A percentile compares a stretch with the other conserved stretches of the same genome.
Evolutionary conservation across 2,113 vertebrate genomes (phyloP).

Genomic region (Pagrus major): DNA sequence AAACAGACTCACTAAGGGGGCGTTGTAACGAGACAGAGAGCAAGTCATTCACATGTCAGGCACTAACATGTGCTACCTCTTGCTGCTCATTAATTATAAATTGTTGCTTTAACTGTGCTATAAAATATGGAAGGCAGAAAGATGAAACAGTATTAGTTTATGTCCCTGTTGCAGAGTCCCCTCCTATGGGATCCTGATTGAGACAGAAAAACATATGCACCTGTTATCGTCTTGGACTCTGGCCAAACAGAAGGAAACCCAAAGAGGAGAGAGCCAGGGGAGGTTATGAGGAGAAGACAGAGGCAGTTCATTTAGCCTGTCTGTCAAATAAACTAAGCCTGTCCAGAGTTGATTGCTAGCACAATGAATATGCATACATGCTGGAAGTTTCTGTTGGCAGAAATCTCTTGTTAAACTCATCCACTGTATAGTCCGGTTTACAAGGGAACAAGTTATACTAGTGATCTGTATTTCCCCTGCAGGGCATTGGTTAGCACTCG

Average conservation of each 20-base stretch:
- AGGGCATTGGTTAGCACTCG: slow-evolving; percentile 48
- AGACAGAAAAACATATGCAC: slow-evolving; percentile 38
- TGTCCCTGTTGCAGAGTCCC: slow-evolving; percentile 16
- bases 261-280: slow-evolving; percentile 1
- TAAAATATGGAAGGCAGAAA: slow-evolving; percentile 40
- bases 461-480: slow-evolving; percentile 47
- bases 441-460: slow-evolving; percentile 19
- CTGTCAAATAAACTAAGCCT: slow-evolving; percentile 21
- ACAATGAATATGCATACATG: not conserved
- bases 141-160: slow-evolving; percentile 24
- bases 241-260: slow-evolving; percentile 28
- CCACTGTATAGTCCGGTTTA: slow-evolving; percentile 22
- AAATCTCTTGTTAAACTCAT: slow-evolving; percentile 10
- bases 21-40: not conserved
- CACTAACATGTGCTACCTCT: slow-evolving; percentile 33
- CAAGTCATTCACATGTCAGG: slow-evolving; percentile 10
- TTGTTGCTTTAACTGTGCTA: slow-evolving; percentile 37
- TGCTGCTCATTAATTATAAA: slow-evolving; percentile 58
- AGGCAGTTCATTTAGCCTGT: slow-evolving; percentile 27
- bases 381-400: not conserved
- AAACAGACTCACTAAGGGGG: not conserved
- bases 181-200: slow-evolving; percentile 24
- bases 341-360: not conserved
- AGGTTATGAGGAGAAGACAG: not conserved
- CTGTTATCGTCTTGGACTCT: slow-evolving; percentile 34